phyloP scores from a whole-genome alignment of 2,113 vertebrate species.

The Ammodramus savannarum region DNA sequence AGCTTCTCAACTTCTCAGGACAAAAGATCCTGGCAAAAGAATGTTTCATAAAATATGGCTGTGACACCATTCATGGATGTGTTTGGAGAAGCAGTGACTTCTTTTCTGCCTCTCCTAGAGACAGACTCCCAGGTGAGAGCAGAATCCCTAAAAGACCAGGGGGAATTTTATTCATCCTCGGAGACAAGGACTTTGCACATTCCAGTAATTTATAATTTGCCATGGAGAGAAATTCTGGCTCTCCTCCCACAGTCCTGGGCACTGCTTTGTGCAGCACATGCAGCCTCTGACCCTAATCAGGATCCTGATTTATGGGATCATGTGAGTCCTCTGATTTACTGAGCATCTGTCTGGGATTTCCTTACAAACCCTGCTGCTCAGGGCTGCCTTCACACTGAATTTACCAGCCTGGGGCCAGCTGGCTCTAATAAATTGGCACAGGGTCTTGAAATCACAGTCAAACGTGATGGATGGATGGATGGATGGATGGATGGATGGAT shows the following conservation, averaged over 20 bases:
- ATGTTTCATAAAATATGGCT: too few species aligned
- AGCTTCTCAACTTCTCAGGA: too few species aligned
- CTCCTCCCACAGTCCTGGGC: not conserved
- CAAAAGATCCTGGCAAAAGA: too few species aligned
- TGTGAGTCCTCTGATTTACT: not conserved
- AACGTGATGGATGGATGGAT: not conserved
- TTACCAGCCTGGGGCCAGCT: not conserved
- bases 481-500: not conserved
- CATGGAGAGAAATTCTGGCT: not conserved
- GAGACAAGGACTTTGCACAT: not conserved
- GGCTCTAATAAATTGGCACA: not conserved
- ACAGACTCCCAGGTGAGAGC: not conserved
- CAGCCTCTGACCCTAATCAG: not conserved
- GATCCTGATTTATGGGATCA: not conserved
- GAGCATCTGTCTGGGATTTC: not conserved
- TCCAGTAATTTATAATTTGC: not conserved
- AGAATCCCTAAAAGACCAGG: not conserved
- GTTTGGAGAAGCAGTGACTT: not conserved
- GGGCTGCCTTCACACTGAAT: not conserved
- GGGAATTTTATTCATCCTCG: not conserved
- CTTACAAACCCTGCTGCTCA: not conserved
- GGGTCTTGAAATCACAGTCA: not conserved
- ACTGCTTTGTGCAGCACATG: not conserved
- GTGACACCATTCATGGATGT: not conserved
- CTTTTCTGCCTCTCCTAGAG: not conserved